phyloP scores from a whole-genome alignment of 2,113 vertebrate genomes.

The Crotalus viridis region DNA sequence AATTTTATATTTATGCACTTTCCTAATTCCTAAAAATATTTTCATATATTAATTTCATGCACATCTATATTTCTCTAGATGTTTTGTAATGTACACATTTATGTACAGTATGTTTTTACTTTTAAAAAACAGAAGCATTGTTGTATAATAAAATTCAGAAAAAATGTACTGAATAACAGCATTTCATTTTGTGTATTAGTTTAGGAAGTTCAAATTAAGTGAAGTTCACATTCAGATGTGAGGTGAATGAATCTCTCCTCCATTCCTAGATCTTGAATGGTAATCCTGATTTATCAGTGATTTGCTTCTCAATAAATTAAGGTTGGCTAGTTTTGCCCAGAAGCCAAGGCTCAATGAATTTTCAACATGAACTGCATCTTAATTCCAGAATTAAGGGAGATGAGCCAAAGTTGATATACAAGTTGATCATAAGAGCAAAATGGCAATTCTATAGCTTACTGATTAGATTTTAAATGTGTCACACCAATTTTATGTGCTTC shows the following conservation, averaged over 20 bases:
- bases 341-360: neutral
- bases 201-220: neutral
- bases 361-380: neutral
- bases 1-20: neutral
- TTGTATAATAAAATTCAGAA: neutral
- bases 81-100: neutral
- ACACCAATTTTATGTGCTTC: neutral
- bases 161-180: neutral
- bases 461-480: neutral
- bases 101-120: neutral
- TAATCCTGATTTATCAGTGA: neutral
- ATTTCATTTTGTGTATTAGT: neutral
- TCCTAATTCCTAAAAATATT: neutral
- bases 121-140: neutral
- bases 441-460: neutral
- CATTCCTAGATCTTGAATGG: neutral
- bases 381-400: neutral
- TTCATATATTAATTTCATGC: neutral
- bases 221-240: neutral
- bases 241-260: neutral
- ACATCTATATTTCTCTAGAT: neutral
- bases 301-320: neutral
- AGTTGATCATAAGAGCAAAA: neutral
- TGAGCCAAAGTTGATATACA: neutral
- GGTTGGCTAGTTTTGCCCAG: neutral